Conservation (phyloP, 2,888 invertebrate species). For the Pristionchus arcanus region DNA sequence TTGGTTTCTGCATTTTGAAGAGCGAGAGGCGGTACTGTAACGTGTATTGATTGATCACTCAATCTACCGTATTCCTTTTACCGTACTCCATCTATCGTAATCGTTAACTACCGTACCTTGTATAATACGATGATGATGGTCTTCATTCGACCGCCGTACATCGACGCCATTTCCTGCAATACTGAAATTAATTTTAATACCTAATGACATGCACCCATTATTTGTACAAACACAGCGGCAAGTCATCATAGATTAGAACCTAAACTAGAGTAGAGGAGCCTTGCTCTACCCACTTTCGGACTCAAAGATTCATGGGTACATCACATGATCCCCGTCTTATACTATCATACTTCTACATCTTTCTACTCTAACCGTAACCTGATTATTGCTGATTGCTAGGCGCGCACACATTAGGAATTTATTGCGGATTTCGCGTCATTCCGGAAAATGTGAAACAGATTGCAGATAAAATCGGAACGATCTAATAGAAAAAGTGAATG, state of each 20-base stretch:
- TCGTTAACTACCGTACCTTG: constrained; percentile 15
- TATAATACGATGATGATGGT: constrained; percentile 49
- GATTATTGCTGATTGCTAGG: not conserved
- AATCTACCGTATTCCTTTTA: no score
- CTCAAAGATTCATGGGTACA: not conserved
- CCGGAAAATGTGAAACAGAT: not conserved
- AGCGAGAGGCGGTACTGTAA: constrained; percentile 68
- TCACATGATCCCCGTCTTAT: not conserved
- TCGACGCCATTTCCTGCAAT: constrained; percentile 37
- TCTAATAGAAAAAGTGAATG: not conserved
- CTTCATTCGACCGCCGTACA: constrained; percentile 8
- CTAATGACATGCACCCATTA: not conserved
- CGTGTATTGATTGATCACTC: not conserved
- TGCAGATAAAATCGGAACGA: not conserved
- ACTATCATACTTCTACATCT: not conserved
- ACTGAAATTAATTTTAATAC: not conserved
- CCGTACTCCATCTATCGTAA: not conserved
- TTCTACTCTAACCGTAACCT: not conserved
- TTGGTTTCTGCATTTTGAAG: constrained; percentile 62
- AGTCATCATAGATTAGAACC: not conserved
- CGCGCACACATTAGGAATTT: not conserved
- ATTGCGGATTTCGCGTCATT: not conserved
- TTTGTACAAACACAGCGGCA: not conserved
- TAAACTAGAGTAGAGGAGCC: not conserved
- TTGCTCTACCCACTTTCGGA: not conserved